Evolutionary conservation across 2,113 vertebrate species (phyloP), one percentile per base, ranked within the genome.

Genomic region (Platycercus adscitus): DNA sequence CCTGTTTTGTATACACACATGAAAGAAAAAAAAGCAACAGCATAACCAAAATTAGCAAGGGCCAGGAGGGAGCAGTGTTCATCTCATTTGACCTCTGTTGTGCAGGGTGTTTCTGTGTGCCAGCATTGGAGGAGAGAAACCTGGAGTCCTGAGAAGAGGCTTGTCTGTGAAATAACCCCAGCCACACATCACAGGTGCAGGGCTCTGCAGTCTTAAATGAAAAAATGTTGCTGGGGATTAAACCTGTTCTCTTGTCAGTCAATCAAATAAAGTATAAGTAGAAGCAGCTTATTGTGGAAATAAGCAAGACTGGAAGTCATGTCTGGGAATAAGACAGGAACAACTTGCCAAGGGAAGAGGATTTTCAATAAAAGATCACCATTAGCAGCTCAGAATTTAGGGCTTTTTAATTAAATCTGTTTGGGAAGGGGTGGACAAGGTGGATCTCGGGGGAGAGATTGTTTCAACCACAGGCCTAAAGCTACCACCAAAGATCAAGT

Each of bases 141-240:
- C 15, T 81, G 39, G 43, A 33, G 12, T 71, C 15, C 20, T 43
- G 70, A 23, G 15, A 56, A 75, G 50, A 64, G 37, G 13, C 8
- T 56, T 61, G 11, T 25, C 28, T 28, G 1, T 70, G 49, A 66
- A 71, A 23, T 77, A 69, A 70, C 12, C 12, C 11, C 26, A 77
- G 43, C n/a, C 8, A 28, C 17, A 23, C 0, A 0, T 69, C 49
- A 52, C 19, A 83, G 23, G 47, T 0, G 1, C 0, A 5, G 46
- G 56, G 21, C 47, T 68, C 39, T 80, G 35, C 58, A 39, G 17
- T 31, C 35, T n/a, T 33, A 52, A 69, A 60, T 55, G 37, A 88
- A 63, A 80, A 49, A 49, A 1, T 19, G 1, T 33, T 72, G 3
- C 16, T 60, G 35, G 31, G 17, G 53, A 43, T 84, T 53, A 75